Evolutionary conservation across 1,140 invertebrate species (phyloP), one percentile per base, ranked within the genome.

Genomic region (Zaprionus africanus): DNA sequence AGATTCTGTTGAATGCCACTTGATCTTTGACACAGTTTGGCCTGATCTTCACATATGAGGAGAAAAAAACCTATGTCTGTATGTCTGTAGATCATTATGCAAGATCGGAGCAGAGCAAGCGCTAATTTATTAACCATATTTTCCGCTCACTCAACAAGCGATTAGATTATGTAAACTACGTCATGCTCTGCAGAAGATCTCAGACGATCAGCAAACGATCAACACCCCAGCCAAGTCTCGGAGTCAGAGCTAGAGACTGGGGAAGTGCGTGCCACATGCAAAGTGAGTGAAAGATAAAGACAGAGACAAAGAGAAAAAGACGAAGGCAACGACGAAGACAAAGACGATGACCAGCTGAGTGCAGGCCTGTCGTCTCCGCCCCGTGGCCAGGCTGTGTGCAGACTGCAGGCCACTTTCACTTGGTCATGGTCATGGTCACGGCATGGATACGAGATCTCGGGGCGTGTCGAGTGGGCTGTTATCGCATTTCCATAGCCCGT

Each of bases 401-500:
- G 51, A 62, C 53, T 76, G 66, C 72, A 58, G 56, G 65, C 56
- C 62, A 83, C 83, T 87, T 87, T 87, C 83, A 80, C 83, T 72
- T 87, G 83, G 83, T 87, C 83, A 87, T 69, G 83, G 83, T 87
- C 83, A 87, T 87, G 83, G 83, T 66, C 82, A 81, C 26, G 76
- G 66, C 46, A 51, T 51, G 46, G 19, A 51, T 24, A 51, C 46
- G 28, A 43, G 38, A 57, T 34, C 49, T 58, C 46, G 61, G 69
- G 67, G 60, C 59, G 38, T 57, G 24, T 54, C 31, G 34, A 38
- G 36, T 17, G 51, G 54, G 24, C 62, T 59, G 65, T 79, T 86
- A 80, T 82, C 81, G 54, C 79, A 82, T 80, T 80, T 80, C 58
- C 58, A 54, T 24, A 74, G 56, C 38, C 63, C 68, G 46, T 54